These are phyloP conservation scores for Vanessa cardui DNA, from an alignment of 2,888 invertebrate genomes.

Conservation along the genomic window DNA sequence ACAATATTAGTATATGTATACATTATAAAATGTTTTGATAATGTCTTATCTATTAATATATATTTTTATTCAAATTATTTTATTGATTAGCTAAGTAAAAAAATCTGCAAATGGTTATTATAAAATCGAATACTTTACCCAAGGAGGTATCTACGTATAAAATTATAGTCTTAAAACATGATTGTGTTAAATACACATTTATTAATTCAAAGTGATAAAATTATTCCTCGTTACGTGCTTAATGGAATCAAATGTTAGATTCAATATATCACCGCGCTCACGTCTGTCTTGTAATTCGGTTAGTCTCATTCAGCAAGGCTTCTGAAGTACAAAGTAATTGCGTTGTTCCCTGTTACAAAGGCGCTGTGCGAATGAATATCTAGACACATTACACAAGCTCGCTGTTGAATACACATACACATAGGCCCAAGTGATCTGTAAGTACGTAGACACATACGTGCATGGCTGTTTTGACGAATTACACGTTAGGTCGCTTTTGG, in stretches of 20 bases:
- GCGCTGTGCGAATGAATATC: slow-evolving; percentile 57
- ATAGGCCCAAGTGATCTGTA: slow-evolving; percentile 43
- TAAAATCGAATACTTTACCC: too few species aligned
- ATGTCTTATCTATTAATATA: too few species aligned
- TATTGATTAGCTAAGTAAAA: too few species aligned
- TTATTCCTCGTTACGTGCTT: slow-evolving; percentile 3
- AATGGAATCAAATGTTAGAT: slow-evolving; percentile 19
- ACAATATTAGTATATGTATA: too few species aligned
- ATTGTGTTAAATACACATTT: neutral
- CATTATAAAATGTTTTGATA: too few species aligned
- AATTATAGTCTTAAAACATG: too few species aligned
- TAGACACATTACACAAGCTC: slow-evolving; percentile 48
- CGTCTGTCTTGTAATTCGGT: slow-evolving; percentile 45
- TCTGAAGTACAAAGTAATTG: slow-evolving; percentile 62
- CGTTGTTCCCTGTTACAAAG: slow-evolving; percentile 56
- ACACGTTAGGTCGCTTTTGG: slow-evolving; percentile 76
- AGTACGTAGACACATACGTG: slow-evolving; percentile 40
- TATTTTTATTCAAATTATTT: too few species aligned
- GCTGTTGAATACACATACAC: slow-evolving; percentile 47
- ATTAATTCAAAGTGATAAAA: neutral
- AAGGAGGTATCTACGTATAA: too few species aligned
- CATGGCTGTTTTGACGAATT: slow-evolving; percentile 71
- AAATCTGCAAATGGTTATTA: too few species aligned
- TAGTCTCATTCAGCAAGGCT: slow-evolving; percentile 52
- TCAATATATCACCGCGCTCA: slow-evolving; percentile 25